A percentile compares a stretch with the other conserved stretches of the same genome.
Evolutionary conservation across 1,140 invertebrate species (phyloP).

Genomic region (Orius insidiosus): DNA sequence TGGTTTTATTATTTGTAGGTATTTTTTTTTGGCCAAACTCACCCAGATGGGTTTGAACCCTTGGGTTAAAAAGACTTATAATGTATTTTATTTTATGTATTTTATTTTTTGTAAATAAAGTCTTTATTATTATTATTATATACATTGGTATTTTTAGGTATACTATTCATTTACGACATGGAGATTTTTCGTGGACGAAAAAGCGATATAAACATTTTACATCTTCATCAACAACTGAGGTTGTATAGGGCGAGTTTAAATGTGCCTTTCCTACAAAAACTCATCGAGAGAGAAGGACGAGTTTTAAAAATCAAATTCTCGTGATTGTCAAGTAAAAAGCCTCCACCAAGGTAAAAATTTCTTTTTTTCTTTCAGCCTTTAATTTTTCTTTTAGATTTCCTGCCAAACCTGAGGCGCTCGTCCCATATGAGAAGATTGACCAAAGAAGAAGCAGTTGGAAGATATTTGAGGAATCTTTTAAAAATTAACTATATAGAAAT

Average conservation of each 20-base stretch:
- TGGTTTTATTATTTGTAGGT: too few relatives aligned
- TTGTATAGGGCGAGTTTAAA: constrained; percentile 58
- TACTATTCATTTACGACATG: constrained; percentile 68
- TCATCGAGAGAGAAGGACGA: constrained; percentile 58
- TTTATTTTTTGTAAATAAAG: too few relatives aligned
- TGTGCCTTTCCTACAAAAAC: constrained; percentile 64
- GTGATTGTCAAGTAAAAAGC: constrained; percentile 25
- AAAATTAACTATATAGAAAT: constrained; percentile 68
- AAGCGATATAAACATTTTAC: constrained; percentile 73
- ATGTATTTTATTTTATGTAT: too few relatives aligned
- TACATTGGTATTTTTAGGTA: constrained; percentile 42
- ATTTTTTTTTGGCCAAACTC: too few relatives aligned
- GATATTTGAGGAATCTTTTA: constrained; percentile 67
- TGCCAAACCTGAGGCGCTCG: constrained; percentile 61
- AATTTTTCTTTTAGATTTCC: constrained; percentile 43
- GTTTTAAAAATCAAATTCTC: constrained; percentile 38
- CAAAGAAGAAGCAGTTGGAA: constrained; percentile 58
- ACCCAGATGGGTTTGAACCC: too few relatives aligned
- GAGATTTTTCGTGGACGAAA: constrained; percentile 67
- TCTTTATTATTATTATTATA: too few relatives aligned
- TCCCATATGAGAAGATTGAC: constrained; percentile 55
- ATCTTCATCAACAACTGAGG: constrained; percentile 67
- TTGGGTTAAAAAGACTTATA: too few relatives aligned
- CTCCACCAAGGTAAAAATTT: constrained; percentile 38
- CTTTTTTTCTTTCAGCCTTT: background rate